Evolutionary conservation across 35 echinoderm and acorn worm species (phyloP), one percentile per base, ranked within the genome.

Genomic region (Diadema setosum): DNA sequence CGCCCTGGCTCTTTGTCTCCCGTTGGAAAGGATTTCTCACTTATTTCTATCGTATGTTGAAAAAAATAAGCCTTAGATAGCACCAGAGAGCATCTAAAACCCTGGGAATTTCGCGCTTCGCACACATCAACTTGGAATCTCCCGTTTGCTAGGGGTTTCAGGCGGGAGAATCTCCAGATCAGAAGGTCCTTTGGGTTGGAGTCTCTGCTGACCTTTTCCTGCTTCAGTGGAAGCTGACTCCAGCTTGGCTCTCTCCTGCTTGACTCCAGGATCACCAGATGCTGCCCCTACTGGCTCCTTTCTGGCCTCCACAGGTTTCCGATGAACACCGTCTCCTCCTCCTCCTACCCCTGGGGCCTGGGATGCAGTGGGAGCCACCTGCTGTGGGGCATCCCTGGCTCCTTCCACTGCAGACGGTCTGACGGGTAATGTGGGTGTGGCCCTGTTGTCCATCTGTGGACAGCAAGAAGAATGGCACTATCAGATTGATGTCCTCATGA

Each of bases 271-370:
- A 9, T 85, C 69, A 70, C 84, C 88, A 31, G 88, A 87, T 12
- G 75, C 70, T 17, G 81, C 88, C 11, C 81, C 87, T 9, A 87
- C 82, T 41, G 91, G 78, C 37, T 74, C 80, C 78, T 90, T 59
- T 21, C 55, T 49, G 73, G 45, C 39, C 39, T 92, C 90, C 49
- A 42, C 74, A 39, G 21, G 86, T 43, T 83, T 81, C 42, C 70
- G 41, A 5, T 33, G n/a, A 30, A 16, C 40, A 0, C 16, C 85
- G 9, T 48, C 20, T 24, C 65, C 83, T 65, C 31, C 31, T 82
- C 73, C 80, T 82, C 75, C 39, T 82, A 42, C 30, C 61, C 30
- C 7, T 26, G 63, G 37, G 26, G 37, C 63, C 26, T 33, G n/a
- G 4, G 63, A 26, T 33, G 27, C 29, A 7, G 63, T 32, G 2